Evolutionary conservation across 1,140 invertebrate species (phyloP).

Genomic region (Nymphalis io): DNA sequence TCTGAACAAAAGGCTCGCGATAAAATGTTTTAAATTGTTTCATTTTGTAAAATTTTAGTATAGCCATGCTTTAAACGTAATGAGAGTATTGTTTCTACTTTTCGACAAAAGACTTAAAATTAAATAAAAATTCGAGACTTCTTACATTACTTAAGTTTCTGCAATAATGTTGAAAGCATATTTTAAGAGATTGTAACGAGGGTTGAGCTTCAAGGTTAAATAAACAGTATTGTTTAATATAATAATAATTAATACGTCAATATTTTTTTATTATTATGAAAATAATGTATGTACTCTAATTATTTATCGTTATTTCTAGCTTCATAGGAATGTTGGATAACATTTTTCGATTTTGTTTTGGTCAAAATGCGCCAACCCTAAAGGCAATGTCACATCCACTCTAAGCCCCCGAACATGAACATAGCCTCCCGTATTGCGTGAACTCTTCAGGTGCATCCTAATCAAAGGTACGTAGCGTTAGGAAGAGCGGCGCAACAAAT

Average conservation of each 20-base stretch:
- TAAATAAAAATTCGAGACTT: slow-evolving; percentile 34
- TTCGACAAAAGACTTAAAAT: slow-evolving; percentile 34
- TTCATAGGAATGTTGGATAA: not conserved
- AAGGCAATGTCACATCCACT: slow-evolving; percentile 25
- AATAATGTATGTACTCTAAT: too few relatives aligned
- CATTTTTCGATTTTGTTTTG: slow-evolving; percentile 14
- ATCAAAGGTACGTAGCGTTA: slow-evolving; percentile 57
- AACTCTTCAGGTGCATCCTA: slow-evolving; percentile 62
- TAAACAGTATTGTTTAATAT: not conserved
- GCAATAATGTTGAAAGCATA: slow-evolving; percentile 31
- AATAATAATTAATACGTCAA: not conserved
- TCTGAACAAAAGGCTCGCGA: slow-evolving; percentile 55
- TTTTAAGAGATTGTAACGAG: slow-evolving; percentile 8
- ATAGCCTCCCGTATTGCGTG: slow-evolving; percentile 45
- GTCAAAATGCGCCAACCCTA: slow-evolving; percentile 9
- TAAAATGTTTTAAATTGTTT: slow-evolving; percentile 63
- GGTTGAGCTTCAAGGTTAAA: slow-evolving; percentile 1
- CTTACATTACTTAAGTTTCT: slow-evolving; percentile 28
- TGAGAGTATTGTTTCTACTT: slow-evolving; percentile 47
- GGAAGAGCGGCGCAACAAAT: slow-evolving; percentile 54
- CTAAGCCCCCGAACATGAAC: slow-evolving; percentile 24
- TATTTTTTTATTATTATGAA: not conserved
- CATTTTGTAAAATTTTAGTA: slow-evolving; percentile 50
- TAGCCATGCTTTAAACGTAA: slow-evolving; percentile 49
- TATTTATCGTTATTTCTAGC: not conserved